Evolutionary conservation across 2,888 invertebrate species (phyloP), one percentile per base, ranked within the genome.

Genomic region (Idaea dimidiata): DNA sequence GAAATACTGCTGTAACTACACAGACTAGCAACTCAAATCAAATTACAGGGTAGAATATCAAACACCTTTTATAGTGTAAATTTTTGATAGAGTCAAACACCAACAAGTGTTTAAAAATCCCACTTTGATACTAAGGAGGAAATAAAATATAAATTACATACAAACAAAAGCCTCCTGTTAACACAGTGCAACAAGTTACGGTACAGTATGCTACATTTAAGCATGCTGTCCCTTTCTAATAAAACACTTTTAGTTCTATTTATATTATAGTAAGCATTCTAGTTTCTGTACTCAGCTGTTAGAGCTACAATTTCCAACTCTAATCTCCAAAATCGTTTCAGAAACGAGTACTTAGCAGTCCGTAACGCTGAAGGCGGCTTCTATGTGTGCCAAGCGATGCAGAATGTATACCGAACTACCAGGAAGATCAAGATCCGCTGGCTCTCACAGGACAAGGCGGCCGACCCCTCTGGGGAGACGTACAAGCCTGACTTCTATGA

Each of bases 401-500:
- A 98, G 90, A 98, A 98, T 86, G 96, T 98, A 64, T 97, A 97
- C 87, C 96, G 96, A 80, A 95, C 95, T 59, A 97, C 97, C 43
- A 94, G 96, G 65, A 96, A 96, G 83, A 97, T 98, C 81, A 96
- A 96, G 80, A 98, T 98, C 76, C 96, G 97, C 79, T 98, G 98
- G 98, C 90, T 98, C 60, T 96, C 97, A 0, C 96, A 97, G 82
- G 95, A 96, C 72, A 95, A 95, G 86, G 91, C 93, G 31, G 83
- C 87, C 0, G 94, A 94, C 68, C 89, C 94, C 43, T 89, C 93
- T 10, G 95, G 95, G 1, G 95, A 95, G 85, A 94, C 96, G 1
- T 98, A 97, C 89, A 96, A 96, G 66, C 97, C 97, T 0, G 98
- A 98, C 89, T 98, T 97, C 88, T 97, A 97, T 84, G 98, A 98